Conservation (phyloP, 1,140 invertebrate species). For the Solenopsis invicta region DNA sequence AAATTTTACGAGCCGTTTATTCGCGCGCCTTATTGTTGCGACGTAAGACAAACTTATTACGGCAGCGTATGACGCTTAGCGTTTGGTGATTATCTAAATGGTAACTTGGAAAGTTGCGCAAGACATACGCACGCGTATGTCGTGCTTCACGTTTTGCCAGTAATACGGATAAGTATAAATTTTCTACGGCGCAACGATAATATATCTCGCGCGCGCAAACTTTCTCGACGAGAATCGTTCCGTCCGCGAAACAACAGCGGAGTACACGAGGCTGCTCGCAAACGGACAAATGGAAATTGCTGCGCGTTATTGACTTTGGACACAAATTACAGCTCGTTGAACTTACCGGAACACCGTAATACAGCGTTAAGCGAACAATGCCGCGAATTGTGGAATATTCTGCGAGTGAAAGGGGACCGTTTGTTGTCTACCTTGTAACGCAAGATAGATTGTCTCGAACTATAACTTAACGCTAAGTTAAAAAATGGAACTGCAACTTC, state of each 20-base stretch:
- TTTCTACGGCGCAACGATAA: background rate
- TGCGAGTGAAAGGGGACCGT: constrained; percentile 46
- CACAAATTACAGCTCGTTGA: constrained; percentile 54
- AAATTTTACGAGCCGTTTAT: constrained; percentile 43
- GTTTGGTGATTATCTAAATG: background rate
- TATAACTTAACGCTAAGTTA: constrained; percentile 1
- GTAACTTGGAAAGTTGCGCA: constrained; percentile 36
- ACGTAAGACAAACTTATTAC: background rate
- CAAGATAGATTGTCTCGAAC: constrained; percentile 11
- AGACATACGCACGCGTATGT: background rate
- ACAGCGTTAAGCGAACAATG: constrained; percentile 18
- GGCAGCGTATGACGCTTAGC: background rate
- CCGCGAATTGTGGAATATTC: constrained; percentile 36
- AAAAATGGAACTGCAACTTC: constrained; percentile 2
- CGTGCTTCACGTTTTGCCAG: background rate
- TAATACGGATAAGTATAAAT: constrained; percentile 21
- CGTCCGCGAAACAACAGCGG: background rate
- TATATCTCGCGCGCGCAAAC: constrained; percentile 4
- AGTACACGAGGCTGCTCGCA: background rate
- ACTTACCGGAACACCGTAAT: constrained; percentile 31
- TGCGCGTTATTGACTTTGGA: constrained; percentile 53
- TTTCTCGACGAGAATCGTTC: constrained; percentile 35
- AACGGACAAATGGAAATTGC: constrained; percentile 41
- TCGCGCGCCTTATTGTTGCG: background rate
- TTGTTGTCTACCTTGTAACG: constrained; percentile 38